Evolutionary conservation across 1,140 invertebrate species (phyloP).

Genomic region (Homarus americanus): DNA sequence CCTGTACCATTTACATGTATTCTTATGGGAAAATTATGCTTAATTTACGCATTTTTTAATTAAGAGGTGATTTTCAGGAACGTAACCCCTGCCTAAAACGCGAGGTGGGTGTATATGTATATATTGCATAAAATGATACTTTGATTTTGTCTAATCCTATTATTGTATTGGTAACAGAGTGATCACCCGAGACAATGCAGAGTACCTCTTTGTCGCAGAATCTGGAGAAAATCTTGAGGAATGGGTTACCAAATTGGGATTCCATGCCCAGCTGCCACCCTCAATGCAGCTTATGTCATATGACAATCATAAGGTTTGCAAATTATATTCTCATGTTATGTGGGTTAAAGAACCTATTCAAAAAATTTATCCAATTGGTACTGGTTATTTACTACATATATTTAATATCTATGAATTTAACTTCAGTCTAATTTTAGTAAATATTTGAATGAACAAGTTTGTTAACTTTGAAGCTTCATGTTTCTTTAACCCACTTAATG

Average conservation of each 20-base stretch:
- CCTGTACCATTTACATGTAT: too few species aligned
- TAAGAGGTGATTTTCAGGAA: too few species aligned
- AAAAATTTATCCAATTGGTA: too few species aligned
- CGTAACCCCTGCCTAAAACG: too few species aligned
- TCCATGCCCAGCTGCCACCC: constrained; percentile 94
- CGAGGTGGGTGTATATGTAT: too few species aligned
- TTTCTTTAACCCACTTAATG: background rate
- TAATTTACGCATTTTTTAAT: too few species aligned
- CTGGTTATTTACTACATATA: too few species aligned
- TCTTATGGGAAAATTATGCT: too few species aligned
- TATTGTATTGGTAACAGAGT: constrained; percentile 82
- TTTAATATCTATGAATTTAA: background rate
- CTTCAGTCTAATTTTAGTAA: background rate
- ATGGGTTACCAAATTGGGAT: constrained; percentile 96
- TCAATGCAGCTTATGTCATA: constrained; percentile 92
- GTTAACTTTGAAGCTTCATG: background rate
- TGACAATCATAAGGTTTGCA: constrained; percentile 80
- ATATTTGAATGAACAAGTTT: background rate
- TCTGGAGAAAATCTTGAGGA: constrained; percentile 89
- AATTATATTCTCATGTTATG: background rate
- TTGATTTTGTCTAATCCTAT: too few species aligned
- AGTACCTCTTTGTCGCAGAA: constrained; percentile 92
- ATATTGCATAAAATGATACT: too few species aligned
- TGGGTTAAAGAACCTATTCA: background rate
- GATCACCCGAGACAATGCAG: constrained; percentile 92